Conservation (phyloP, 35 echinoderm and acorn worm species). For the Holothuria glaberrima region DNA sequence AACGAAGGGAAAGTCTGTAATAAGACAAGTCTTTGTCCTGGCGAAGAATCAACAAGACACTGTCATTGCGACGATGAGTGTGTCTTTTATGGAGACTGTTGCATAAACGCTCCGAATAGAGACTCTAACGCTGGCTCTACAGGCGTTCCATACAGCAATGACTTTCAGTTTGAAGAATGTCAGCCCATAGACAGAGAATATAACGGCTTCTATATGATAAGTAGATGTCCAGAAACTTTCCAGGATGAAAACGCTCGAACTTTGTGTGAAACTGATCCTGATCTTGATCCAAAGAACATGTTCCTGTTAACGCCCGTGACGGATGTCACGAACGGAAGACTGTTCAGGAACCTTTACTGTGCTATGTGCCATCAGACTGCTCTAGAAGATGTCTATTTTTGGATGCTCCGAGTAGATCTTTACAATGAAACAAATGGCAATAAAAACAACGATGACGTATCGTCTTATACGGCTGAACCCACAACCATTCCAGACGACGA, state of each 20-base stretch:
- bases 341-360: slow-evolving; percentile 25
- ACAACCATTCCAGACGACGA: not conserved
- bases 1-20: no score
- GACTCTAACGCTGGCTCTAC: not conserved
- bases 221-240: slow-evolving; percentile 13
- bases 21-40: no score
- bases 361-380: not conserved
- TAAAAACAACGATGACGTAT: not conserved
- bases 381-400: not conserved
- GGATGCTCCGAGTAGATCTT: not conserved
- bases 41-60: no score
- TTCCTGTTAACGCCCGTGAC: slow-evolving; percentile 4
- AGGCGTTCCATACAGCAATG: no score
- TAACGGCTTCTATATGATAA: slow-evolving; percentile 38
- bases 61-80: slow-evolving; percentile 4
- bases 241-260: not conserved
- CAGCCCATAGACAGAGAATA: not conserved
- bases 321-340: not conserved
- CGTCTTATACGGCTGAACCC: not conserved
- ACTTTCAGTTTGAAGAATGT: slow-evolving; percentile 1
- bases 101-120: not conserved
- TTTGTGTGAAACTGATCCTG: not conserved
- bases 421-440: not conserved
- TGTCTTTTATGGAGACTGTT: slow-evolving; percentile 6
- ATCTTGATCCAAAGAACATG: not conserved